A percentile compares a stretch with the other conserved stretches of the same genome.
phyloP scores from a whole-genome alignment of 2,113 vertebrate species.

The Clarias magur region DNA sequence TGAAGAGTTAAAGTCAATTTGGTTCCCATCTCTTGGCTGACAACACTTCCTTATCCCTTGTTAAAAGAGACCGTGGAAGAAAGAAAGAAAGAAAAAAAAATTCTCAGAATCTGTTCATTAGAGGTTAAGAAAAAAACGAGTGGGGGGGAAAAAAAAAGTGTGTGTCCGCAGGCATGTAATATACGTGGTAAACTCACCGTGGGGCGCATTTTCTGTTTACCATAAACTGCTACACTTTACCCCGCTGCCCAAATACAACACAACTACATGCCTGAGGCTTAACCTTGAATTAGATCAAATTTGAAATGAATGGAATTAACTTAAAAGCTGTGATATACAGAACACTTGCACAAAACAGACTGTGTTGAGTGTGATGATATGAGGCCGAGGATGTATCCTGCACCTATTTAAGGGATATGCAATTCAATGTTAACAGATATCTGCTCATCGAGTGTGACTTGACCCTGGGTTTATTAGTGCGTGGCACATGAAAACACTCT shows the following conservation, averaged over 20 bases:
- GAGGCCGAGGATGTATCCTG: not conserved
- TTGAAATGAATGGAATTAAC: not conserved
- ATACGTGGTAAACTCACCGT: constrained; percentile 16
- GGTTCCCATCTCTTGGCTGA: constrained; percentile 13
- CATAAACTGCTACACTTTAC: constrained; percentile 15
- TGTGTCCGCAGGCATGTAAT: constrained; percentile 9
- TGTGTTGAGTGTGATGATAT: not conserved
- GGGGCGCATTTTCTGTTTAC: constrained; percentile 20
- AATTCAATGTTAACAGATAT: not conserved
- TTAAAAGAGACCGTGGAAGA: not conserved
- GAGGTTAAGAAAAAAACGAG: not conserved
- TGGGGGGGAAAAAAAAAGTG: not conserved
- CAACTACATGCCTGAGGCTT: constrained; percentile 22
- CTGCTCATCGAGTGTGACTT: constrained; percentile 2
- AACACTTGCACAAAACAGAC: not conserved
- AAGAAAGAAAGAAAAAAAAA: not conserved
- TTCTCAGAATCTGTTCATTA: constrained; percentile 9
- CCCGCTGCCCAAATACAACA: not conserved
- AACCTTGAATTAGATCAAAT: constrained; percentile 1
- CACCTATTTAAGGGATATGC: not conserved
- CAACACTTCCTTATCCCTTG: constrained; percentile 6
- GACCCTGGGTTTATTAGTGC: constrained; percentile 36
- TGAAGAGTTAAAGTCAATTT: not conserved
- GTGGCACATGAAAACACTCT: constrained; percentile 39
- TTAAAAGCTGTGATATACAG: not conserved